Conservation (phyloP, 2,888 invertebrate genomes). For the Cremastinae sp. region DNA sequence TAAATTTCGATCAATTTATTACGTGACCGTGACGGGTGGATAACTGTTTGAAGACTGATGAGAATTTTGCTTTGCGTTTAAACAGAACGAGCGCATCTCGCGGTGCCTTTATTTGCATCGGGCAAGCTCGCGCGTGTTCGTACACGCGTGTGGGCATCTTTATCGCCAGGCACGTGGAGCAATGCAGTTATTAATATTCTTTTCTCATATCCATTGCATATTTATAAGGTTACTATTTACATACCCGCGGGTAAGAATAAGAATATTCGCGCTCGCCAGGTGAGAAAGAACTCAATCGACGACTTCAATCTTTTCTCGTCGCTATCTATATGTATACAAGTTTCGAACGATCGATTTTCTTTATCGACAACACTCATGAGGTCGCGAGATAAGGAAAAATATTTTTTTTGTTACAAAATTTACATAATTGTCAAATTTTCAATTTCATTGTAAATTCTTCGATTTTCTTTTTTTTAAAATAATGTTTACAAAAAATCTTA, state of each 20-base stretch:
- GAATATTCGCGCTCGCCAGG: too few species aligned
- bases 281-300: too few species aligned
- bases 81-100: background rate
- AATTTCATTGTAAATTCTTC: too few species aligned
- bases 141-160: conserved; percentile 1
- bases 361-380: too few species aligned
- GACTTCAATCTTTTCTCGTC: too few species aligned
- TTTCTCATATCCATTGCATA: conserved; percentile 8
- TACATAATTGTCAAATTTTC: too few species aligned
- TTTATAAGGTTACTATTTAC: background rate
- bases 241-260: background rate
- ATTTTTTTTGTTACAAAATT: too few species aligned
- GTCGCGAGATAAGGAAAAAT: too few species aligned
- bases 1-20: conserved; percentile 64
- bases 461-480: too few species aligned
- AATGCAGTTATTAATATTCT: conserved; percentile 37
- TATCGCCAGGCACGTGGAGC: conserved; percentile 50
- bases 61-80: background rate
- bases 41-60: conserved; percentile 44
- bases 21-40: conserved; percentile 44
- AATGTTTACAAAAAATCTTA: too few species aligned
- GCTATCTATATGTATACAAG: too few species aligned
- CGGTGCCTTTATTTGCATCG: background rate
- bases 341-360: too few species aligned
- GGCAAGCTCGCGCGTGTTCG: background rate